Evolutionary conservation across 2,113 vertebrate species (phyloP).

Genomic region (Petaurus breviceps): DNA sequence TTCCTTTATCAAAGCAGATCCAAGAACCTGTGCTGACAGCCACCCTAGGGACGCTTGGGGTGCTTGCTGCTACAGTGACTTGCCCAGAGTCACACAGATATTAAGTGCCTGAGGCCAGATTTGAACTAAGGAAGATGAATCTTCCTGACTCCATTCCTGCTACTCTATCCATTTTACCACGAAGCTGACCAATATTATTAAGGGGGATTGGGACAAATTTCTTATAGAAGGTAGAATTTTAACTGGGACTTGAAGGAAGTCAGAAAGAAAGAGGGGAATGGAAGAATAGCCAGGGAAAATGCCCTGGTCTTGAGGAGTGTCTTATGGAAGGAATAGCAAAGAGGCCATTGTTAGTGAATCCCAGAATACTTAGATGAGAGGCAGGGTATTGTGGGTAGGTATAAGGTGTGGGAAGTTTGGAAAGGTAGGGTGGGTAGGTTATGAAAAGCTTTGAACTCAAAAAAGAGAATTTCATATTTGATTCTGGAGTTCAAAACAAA

Average conservation of each 20-base stretch:
- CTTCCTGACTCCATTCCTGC: neutral
- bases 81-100: neutral
- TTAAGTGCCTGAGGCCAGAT: neutral
- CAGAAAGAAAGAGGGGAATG: neutral
- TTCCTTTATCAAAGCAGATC: too few species aligned
- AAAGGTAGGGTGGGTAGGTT: neutral
- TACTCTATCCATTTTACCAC: neutral
- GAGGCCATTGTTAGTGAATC: too few species aligned
- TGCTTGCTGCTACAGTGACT: too few species aligned
- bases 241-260: neutral
- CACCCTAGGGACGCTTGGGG: too few species aligned
- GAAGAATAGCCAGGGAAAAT: neutral
- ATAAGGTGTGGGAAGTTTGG: neutral
- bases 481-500: neutral
- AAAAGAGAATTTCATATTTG: neutral
- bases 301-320: neutral
- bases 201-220: neutral
- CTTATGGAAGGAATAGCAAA: neutral
- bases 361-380: too few species aligned
- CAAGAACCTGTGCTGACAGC: too few species aligned
- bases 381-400: neutral
- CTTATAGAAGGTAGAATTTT: neutral
- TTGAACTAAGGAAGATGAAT: neutral
- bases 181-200: neutral
- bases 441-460: neutral